Conservation (phyloP, 2,888 invertebrate species). For the Fragum sueziense region DNA sequence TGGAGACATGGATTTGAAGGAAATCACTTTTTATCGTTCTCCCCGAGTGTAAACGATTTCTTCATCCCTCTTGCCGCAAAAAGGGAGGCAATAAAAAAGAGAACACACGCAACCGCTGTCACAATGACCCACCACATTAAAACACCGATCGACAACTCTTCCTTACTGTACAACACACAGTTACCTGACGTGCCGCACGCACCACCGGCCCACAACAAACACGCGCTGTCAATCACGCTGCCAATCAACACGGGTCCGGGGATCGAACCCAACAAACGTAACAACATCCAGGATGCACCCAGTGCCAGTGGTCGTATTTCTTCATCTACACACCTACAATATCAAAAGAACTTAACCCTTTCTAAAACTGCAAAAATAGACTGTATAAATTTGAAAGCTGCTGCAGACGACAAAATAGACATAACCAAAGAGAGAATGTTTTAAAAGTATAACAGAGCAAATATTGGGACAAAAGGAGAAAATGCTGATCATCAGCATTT, state of each 20-base stretch:
- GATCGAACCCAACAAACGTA: conserved; percentile 70
- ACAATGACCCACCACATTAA: conserved; percentile 69
- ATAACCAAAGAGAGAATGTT: neutral
- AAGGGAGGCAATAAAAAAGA: conserved; percentile 62
- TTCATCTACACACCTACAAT: conserved; percentile 63
- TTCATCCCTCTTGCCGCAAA: conserved; percentile 30
- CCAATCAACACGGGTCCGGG: conserved; percentile 76
- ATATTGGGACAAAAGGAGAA: neutral
- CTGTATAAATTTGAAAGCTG: neutral
- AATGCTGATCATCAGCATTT: no score
- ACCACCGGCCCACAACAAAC: conserved; percentile 66
- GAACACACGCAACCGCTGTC: conserved; percentile 58
- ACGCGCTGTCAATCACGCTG: conserved; percentile 69
- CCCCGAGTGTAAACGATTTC: conserved; percentile 4
- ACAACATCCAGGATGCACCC: conserved; percentile 65
- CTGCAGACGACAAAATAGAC: neutral
- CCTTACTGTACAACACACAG: conserved; percentile 70
- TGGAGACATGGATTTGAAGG: neutral
- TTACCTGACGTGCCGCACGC: conserved; percentile 55
- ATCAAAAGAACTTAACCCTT: neutral
- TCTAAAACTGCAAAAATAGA: neutral
- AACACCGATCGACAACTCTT: conserved; percentile 63
- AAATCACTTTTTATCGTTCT: neutral
- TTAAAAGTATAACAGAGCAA: neutral
- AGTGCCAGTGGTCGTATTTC: conserved; percentile 65